Percentiles rank a stretch among this genome's conserved stretches.
Conservation (phyloP, 2,113 vertebrate species). For the Carassius gibelio region DNA sequence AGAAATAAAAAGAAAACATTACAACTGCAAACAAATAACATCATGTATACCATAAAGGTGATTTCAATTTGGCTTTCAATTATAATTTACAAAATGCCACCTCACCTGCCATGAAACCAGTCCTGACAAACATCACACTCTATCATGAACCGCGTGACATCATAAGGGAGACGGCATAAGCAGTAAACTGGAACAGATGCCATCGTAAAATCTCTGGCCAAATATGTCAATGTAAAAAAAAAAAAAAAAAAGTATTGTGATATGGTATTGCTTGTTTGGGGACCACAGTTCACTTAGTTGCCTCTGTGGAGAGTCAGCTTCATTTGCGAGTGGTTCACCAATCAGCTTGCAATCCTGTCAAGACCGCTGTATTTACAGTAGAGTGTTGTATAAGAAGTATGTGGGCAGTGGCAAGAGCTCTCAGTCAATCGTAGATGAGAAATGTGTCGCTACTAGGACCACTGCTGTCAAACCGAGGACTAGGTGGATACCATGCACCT, state of each 20-base stretch:
- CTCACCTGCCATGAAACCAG: conserved; percentile 89
- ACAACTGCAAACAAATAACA: neutral
- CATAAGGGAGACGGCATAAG: conserved; percentile 89
- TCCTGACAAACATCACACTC: conserved; percentile 90
- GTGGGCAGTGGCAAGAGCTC: neutral
- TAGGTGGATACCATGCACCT: conserved; percentile 57
- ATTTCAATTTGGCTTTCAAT: neutral
- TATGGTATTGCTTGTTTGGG: conserved; percentile 9
- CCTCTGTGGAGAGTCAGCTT: conserved; percentile 8
- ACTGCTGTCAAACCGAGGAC: conserved; percentile 51
- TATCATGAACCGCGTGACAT: conserved; percentile 95
- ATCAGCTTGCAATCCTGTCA: neutral
- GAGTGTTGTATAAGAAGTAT: neutral
- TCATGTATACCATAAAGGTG: conserved; percentile 14
- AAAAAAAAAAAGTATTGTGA: conserved; percentile 6
- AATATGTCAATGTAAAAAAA: conserved; percentile 12
- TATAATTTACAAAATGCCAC: conserved; percentile 1
- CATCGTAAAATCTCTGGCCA: conserved; percentile 69
- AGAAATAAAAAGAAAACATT: conserved; percentile 39
- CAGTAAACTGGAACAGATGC: conserved; percentile 91
- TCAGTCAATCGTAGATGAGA: conserved; percentile 18
- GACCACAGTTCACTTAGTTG: conserved; percentile 19
- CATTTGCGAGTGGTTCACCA: neutral
- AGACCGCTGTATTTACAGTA: conserved; percentile 5
- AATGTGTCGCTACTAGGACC: conserved; percentile 36